Conservation (phyloP, 1,140 invertebrate species). For the Ganaspis sp. region DNA sequence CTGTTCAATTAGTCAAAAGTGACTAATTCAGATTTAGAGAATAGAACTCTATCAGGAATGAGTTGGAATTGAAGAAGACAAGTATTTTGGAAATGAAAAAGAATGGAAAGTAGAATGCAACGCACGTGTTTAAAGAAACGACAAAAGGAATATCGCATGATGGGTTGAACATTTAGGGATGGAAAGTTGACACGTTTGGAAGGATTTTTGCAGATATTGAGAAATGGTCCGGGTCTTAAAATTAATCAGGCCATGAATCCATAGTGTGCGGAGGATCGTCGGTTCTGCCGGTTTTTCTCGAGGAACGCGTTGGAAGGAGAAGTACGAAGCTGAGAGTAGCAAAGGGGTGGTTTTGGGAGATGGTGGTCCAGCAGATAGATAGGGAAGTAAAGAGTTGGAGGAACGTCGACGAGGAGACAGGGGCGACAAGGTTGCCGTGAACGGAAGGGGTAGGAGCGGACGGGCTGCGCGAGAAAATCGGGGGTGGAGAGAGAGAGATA, state of each 20-base stretch:
- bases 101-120: no score
- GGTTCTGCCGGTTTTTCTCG: conserved; percentile 32
- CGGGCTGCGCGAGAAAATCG: conserved; percentile 29
- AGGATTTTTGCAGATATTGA: neutral
- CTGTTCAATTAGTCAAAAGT: no score
- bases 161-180: no score
- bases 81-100: no score
- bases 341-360: conserved; percentile 34
- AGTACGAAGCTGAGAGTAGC: conserved; percentile 41
- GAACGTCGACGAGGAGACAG: conserved; percentile 34
- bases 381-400: conserved; percentile 34
- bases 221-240: conserved; percentile 17
- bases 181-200: neutral
- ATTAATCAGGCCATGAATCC: conserved; percentile 28
- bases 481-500: conserved; percentile 20
- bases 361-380: conserved; percentile 25
- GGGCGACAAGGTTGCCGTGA: conserved; percentile 20
- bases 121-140: no score
- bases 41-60: no score
- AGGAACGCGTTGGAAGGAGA: conserved; percentile 39
- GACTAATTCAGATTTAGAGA: no score
- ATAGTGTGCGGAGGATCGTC: conserved; percentile 19
- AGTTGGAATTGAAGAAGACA: no score
- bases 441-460: conserved; percentile 34
- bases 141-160: no score